Evolutionary conservation across 2,797 vertebrate species (phyloP), one percentile per base, ranked within the genome.

Genomic region (Pangasius djambal): DNA sequence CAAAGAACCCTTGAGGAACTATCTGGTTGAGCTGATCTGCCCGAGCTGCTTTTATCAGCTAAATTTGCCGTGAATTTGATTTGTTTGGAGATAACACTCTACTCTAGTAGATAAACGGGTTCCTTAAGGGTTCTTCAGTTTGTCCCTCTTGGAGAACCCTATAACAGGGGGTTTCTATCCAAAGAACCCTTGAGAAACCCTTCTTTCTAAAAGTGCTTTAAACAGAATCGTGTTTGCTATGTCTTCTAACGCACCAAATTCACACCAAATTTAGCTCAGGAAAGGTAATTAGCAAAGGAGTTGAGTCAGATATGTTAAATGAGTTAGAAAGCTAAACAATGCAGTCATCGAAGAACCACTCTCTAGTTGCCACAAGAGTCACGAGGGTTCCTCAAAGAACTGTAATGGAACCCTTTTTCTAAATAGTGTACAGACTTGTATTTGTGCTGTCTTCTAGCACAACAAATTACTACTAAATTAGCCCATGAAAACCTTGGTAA

Each of bases 271-370:
- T 50, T 52, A 78, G 75, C 48, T 8, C 50, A 31, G 4, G 1
- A 82, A 83, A 82, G 34, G 22, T 40, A 61, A 61, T 61, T 44
- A 61, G 55, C 79, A 28, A 59, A 82, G 25, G 3, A 61, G 79
- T 59, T 6, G 55, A 59, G 40, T 10, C 78, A 15, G n/a, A n/a
- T 79, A 31, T 63, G 57, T 28, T 83, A 44, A 63, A 83, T 63
- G 37, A 83, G 79, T 37, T 83, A 63, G 57, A 63, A 83, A 40
- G 79, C 22, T 44, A 63, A 81, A 81, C 55, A 59, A 61, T 44
- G 44, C 44, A 63, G 13, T 44, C 16, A 22, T 57, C 6, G 16
- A 83, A 48, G 22, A 65, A 44, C 22, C 5, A 63, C 34, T 40
- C 37, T 63, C 37, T 28, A 61, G 50, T 55, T 79, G 50, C 28